Evolutionary conservation across 2,113 vertebrate species (phyloP), one percentile per base, ranked within the genome.

Genomic region (Blennius ocellaris): DNA sequence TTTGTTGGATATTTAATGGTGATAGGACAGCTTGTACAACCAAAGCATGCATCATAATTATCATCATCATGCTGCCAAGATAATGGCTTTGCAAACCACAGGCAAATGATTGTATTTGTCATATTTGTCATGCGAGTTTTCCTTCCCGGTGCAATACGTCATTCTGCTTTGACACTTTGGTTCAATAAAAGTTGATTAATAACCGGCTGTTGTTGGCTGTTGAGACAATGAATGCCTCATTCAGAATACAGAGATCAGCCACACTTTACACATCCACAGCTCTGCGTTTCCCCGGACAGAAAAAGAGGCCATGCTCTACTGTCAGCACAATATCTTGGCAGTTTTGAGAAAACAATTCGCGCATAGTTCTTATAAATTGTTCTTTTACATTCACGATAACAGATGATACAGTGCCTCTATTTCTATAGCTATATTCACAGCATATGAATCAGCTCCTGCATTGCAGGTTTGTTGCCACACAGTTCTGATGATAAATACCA

Each of bases 161-260:
- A 73, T 84, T 78, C 62, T 77, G 81, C 82, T 88, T 80, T 70
- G 81, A 66, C 82, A 82, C 81, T 71, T 70, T 57, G 66, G 56
- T 76, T 83, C 70, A 83, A 80, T 80, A 71, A 85, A 73, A 69
- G 51, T 9, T 84, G 78, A 88, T 76, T 75, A 71, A 87, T 74
- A 73, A 69, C 74, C 67, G 45, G 73, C 62, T 84, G 67, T 41
- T 63, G 59, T 65, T 57, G 71, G 69, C 68, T 69, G 61, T 39
- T 54, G 51, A 75, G 49, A 55, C 48, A 50, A 67, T 15, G 39
- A 68, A 73, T 43, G 14, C 14, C 44, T 63, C 15, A 2, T 61
- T 69, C 52, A 36, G 55, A 11, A 74, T 71, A 78, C 76, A 57
- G 53, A 73, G 12, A 72, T 65, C 58, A 49, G 64, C 62, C 59